Evolutionary conservation across 2,888 invertebrate species (phyloP), one percentile per base, ranked within the genome.

Genomic region (Drosophila kokeensis): DNA sequence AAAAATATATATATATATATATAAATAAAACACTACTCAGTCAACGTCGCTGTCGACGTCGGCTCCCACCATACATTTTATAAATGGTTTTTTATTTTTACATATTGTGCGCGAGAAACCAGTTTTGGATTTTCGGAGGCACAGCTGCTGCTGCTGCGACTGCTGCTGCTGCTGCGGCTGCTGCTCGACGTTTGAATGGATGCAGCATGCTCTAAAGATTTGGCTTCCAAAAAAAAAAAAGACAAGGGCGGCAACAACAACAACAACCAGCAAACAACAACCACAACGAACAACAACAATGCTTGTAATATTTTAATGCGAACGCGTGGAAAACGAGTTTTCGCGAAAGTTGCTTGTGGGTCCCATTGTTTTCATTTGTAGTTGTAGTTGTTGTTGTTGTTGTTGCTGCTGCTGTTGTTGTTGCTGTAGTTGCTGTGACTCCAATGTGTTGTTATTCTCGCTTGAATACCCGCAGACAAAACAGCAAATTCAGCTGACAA

Each of bases 321-420:
- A 86, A 79, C 73, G 85, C 82, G 79, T 86, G 87, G 81, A 88
- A 86, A 87, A 87, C 87, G 69, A 74, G 87, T 87, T 87, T 90
- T 87, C 86, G 86, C 90, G 83, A 86, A 86, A 88, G 86, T 88
- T 80, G 85, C 76, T 73, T 86, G 75, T 73, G 58, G 40, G 10
- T 73, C 32, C 40, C 69, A 75, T 75, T 75, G 69, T 73, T 69
- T 53, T 53, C 57, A 29, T 40, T 58, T 52, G 59, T 59, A 30
- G 29, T 48, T 40, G 57, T 27, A 27, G 8, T n/a, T 52, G 8
- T 0, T 18, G 36, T 0, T 38, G 18, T 2, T 38, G 3, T 0
- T 52, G 24, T 1, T 40, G 50, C 7, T 30, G 49, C 4, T 27
- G 32, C 15, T 42, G 42, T n/a, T 18, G 49, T 11, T 32, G 11